A percentile compares a stretch with the other conserved stretches of the same genome.
Conservation (phyloP, 1,140 invertebrate species). For the Latrodectus geometricus region DNA sequence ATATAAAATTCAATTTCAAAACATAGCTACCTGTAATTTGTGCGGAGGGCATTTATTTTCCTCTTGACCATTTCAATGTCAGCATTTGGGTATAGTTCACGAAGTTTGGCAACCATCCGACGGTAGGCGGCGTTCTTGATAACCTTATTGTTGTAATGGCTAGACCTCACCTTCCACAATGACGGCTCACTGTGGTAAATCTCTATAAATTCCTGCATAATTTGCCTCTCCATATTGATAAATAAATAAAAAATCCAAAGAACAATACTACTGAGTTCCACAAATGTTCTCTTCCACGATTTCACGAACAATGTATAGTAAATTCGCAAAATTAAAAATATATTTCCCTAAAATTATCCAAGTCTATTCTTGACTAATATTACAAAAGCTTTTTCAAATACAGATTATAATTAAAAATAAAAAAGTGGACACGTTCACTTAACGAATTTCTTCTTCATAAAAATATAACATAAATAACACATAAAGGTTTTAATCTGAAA, state of each 20-base stretch:
- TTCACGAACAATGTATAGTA: no score
- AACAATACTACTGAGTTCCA: neutral
- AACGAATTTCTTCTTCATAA: no score
- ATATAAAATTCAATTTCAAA: neutral
- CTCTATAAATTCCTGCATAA: slow-evolving; percentile 54
- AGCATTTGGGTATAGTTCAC: slow-evolving; percentile 31
- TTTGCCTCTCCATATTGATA: slow-evolving; percentile 23
- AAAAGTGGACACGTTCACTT: no score
- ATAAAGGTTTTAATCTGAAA: no score
- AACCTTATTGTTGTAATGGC: slow-evolving; percentile 46
- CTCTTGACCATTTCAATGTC: slow-evolving; percentile 38
- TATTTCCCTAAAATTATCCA: no score
- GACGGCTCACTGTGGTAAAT: slow-evolving; percentile 53
- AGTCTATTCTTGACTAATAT: no score
- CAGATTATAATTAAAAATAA: no score
- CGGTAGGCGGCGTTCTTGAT: slow-evolving; percentile 37
- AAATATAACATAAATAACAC: no score
- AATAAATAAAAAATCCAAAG: neutral
- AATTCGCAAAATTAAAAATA: no score
- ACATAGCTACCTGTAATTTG: slow-evolving; percentile 18
- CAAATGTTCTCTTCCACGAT: slow-evolving; percentile 10
- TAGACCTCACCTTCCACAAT: slow-evolving; percentile 46
- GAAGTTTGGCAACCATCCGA: slow-evolving; percentile 33
- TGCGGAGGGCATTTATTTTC: slow-evolving; percentile 49
- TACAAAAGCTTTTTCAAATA: no score